phyloP scores from a whole-genome alignment of 2,888 invertebrate genomes.

The Tachystola acroxantha region DNA sequence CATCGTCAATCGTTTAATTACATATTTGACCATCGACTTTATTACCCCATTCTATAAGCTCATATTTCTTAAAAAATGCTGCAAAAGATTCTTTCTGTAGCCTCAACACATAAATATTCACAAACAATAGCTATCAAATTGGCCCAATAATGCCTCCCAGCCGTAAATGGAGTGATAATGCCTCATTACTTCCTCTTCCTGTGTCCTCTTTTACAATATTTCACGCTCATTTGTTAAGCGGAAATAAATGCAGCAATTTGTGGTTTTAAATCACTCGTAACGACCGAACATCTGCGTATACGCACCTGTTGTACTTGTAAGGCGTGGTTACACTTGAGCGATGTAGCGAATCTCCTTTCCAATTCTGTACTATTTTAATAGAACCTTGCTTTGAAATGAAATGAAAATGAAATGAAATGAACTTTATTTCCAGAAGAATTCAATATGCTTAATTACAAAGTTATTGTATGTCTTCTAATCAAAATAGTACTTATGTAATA shows the following conservation, averaged over 20 bases:
- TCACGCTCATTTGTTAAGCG: constrained; percentile 27
- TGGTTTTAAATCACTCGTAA: constrained; percentile 47
- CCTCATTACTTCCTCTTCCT: constrained; percentile 3
- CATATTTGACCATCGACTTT: too few relatives aligned
- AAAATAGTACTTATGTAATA: too few relatives aligned
- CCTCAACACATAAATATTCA: neutral
- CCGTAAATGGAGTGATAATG: constrained; percentile 3
- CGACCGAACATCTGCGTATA: constrained; percentile 37
- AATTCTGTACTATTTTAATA: too few relatives aligned
- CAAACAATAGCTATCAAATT: neutral
- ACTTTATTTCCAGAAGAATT: too few relatives aligned
- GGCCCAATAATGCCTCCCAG: neutral
- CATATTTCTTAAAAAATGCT: too few relatives aligned
- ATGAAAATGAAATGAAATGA: too few relatives aligned
- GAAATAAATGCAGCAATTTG: constrained; percentile 43
- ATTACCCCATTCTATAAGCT: too few relatives aligned
- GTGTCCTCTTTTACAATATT: constrained; percentile 21
- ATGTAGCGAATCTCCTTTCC: constrained; percentile 1
- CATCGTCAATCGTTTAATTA: too few relatives aligned
- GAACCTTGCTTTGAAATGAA: too few relatives aligned
- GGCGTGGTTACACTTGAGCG: constrained; percentile 3
- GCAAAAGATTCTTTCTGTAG: too few relatives aligned
- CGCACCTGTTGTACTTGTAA: constrained; percentile 41
- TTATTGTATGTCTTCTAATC: too few relatives aligned
- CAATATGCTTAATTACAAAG: too few relatives aligned